Conservation (phyloP, 2,113 vertebrate genomes). For the Megaleporinus macrocephalus region DNA sequence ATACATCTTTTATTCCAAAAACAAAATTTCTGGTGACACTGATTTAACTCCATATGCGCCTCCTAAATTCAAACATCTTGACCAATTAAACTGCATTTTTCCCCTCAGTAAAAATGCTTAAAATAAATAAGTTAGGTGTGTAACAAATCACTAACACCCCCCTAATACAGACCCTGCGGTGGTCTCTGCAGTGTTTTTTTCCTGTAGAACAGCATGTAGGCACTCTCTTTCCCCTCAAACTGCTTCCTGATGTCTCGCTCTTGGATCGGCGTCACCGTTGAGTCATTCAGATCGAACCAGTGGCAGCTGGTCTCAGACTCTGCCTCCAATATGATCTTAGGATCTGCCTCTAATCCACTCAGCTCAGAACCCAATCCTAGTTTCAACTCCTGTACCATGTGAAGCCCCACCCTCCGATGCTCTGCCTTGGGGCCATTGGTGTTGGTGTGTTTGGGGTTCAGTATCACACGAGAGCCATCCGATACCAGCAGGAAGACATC, state of each 20-base stretch:
- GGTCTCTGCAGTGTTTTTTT: constrained; percentile 86
- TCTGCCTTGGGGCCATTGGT: constrained; percentile 41
- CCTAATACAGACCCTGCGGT: constrained; percentile 76
- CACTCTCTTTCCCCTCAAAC: constrained; percentile 96
- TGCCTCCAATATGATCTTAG: constrained; percentile 37
- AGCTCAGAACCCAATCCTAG: not conserved
- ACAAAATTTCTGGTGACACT: too few relatives aligned
- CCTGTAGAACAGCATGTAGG: constrained; percentile 98
- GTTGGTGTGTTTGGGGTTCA: constrained; percentile 66
- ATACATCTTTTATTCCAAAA: too few relatives aligned
- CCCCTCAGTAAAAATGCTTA: too few relatives aligned
- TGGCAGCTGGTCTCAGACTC: constrained; percentile 66
- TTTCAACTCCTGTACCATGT: constrained; percentile 31
- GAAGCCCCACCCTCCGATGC: constrained; percentile 30
- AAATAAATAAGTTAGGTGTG: not conserved
- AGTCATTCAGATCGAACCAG: constrained; percentile 97
- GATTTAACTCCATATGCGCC: too few relatives aligned
- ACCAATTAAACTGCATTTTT: too few relatives aligned
- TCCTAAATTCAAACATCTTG: too few relatives aligned
- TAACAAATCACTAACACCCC: not conserved
- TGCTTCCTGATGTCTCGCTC: constrained; percentile 91
- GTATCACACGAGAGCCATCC: constrained; percentile 79
- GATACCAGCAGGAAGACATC: constrained; percentile 85
- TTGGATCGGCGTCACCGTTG: constrained; percentile 86
- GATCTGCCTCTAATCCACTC: not conserved